Conservation (phyloP, 2,113 vertebrate genomes). For the Nibea albiflora region DNA sequence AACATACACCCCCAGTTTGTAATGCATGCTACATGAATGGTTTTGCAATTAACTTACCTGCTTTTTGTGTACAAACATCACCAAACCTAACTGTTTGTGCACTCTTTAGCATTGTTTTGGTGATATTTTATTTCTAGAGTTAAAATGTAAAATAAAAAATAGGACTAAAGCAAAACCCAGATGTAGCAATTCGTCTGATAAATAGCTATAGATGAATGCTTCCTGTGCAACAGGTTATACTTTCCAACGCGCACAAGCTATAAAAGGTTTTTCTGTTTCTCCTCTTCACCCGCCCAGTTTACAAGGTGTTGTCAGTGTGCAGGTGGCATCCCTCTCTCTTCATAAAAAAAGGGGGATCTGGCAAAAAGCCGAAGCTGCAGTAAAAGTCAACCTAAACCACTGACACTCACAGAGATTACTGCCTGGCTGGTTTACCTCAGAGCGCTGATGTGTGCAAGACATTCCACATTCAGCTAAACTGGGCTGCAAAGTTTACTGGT, state of each 20-base stretch:
- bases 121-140: too few relatives aligned
- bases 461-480: slow-evolving; percentile 46
- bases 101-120: neutral
- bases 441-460: slow-evolving; percentile 58
- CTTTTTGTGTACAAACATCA: too few relatives aligned
- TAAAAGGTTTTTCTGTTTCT: slow-evolving; percentile 51
- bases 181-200: neutral
- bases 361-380: slow-evolving; percentile 46
- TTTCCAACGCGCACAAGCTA: neutral
- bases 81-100: too few relatives aligned
- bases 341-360: slow-evolving; percentile 71
- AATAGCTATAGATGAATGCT: neutral
- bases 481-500: slow-evolving; percentile 25
- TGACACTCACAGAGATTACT: slow-evolving; percentile 71
- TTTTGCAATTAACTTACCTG: too few relatives aligned
- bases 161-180: neutral
- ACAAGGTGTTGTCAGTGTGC: slow-evolving; percentile 73
- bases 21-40: too few relatives aligned
- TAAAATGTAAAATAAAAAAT: too few relatives aligned
- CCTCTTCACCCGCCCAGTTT: slow-evolving; percentile 53
- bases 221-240: neutral
- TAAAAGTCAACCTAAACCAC: slow-evolving; percentile 74
- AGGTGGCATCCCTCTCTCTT: slow-evolving; percentile 76
- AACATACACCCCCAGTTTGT: neutral
- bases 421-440: slow-evolving; percentile 56